Evolutionary conservation across 2,888 invertebrate species (phyloP), one percentile per base, ranked within the genome.

Genomic region (Chrysolina americana): DNA sequence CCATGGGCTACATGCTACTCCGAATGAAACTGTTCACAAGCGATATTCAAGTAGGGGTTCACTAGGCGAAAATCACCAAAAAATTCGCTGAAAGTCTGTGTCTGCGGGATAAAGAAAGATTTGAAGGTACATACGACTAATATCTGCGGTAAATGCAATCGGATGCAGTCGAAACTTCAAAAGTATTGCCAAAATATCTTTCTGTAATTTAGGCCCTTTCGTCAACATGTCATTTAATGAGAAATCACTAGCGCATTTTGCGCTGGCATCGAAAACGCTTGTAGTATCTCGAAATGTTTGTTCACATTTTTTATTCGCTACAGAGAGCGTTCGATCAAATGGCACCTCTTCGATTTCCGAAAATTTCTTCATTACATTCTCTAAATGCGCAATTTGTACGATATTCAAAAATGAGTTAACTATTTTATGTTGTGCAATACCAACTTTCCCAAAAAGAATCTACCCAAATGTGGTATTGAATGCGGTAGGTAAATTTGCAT

Each of bases 41-140:
- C n/a, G n/a, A n/a, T n/a, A n/a, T n/a, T n/a, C n/a, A n/a, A n/a
- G n/a, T n/a, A n/a, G n/a, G n/a, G n/a, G n/a, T n/a, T n/a, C n/a
- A n/a, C n/a, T n/a, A n/a, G n/a, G n/a, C 36, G 63, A 28, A 63
- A 63, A 63, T 28, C 63, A 28, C 63, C 63, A 63, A 15, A 63
- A 63, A 6, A 63, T 28, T 63, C 63, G 23, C 36, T 63, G 63
- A 63, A 63, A 63, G 36, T 63, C 63, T 63, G 28, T 63, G 15
- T 63, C 17, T 9, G 41, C 63, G 63, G 63, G 28, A 13, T 44
- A 8, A 19, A 41, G 17, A 9, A 44, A 41, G 41, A 65, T 65
- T 65, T 44, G n/a, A 65, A 65, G 65, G 17, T 65, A 65, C 65
- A 41, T 65, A 15, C 44, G 65, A 36, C 65, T 65, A 19, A 65